Evolutionary conservation across 2,888 invertebrate genomes (phyloP), one percentile per base, ranked within the genome.

Genomic region (Sarcophaga variegata): DNA sequence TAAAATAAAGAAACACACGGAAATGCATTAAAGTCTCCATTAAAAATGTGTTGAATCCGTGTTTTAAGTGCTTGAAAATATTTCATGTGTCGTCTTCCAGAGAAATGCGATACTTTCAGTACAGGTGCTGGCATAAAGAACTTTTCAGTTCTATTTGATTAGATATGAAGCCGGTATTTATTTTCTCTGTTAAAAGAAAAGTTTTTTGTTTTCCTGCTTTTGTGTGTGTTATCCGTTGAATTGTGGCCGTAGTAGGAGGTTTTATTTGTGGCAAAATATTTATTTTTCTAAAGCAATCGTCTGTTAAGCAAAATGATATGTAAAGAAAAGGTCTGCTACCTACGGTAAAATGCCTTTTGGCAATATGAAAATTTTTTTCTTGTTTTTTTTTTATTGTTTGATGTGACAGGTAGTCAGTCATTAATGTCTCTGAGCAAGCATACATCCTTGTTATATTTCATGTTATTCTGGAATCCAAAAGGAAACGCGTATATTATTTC

Each of bases 221-320:
- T 59, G 49, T 70, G 5, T 54, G 49, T 49, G n/a, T 49, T 37
- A 20, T 59, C 20, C 76, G 72, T 45, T 22, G 8, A 70, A 6
- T 25, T 66, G 66, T n/a, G 54, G 37, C 10, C 6, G 1, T 4
- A 17, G 62, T 17, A 66, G 81, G 81, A 59, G 87, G 74, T 79
- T 87, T 79, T 84, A 82, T 87, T 87, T 87, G 75, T 84, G 67
- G 79, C 81, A 72, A 82, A 87, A 87, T 87, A 87, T 87, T 87
- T 87, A 84, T 84, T 77, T 76, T 62, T 14, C 37, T 54, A 67
- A 63, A 54, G 75, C 63, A 64, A 80, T 72, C 49, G 64, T 54
- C 27, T 49, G 27, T 27, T 45, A 45, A 45, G 64, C 47, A 45
- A 37, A 63, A 25, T 14, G 64, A 60, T 8, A 49, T 47, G 12